Conservation (phyloP, 2,888 invertebrate genomes). For the Rhamphomyia laevipes region DNA sequence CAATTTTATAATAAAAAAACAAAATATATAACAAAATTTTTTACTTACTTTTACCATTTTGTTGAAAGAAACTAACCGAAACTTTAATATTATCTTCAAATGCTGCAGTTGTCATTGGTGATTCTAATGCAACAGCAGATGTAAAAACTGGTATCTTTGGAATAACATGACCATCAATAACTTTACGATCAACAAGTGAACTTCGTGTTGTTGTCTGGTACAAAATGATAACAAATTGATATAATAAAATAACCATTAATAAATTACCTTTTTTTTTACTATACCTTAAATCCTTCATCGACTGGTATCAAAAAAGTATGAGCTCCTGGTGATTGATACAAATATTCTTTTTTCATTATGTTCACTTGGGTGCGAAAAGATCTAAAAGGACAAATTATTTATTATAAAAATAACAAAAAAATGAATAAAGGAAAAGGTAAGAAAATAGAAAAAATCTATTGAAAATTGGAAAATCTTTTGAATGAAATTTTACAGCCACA, state of each 20-base stretch:
- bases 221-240: neutral
- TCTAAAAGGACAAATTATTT: slow-evolving; percentile 38
- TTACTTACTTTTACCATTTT: slow-evolving; percentile 60
- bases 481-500: too few species aligned
- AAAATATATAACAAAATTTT: neutral
- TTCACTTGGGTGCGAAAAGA: slow-evolving; percentile 65
- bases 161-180: slow-evolving; percentile 83
- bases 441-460: neutral
- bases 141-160: slow-evolving; percentile 79
- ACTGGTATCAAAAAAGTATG: slow-evolving; percentile 89
- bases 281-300: slow-evolving; percentile 81
- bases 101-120: slow-evolving; percentile 67
- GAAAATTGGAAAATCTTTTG: neutral
- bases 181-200: slow-evolving; percentile 67
- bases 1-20: neutral
- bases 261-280: slow-evolving; percentile 14
- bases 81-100: slow-evolving; percentile 76
- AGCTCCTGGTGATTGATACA: slow-evolving; percentile 65
- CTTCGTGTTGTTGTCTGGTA: slow-evolving; percentile 56
- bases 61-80: slow-evolving; percentile 63
- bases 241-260: neutral
- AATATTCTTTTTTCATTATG: slow-evolving; percentile 56
- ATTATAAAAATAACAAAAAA: slow-evolving; percentile 2
- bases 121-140: slow-evolving; percentile 60
- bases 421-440: neutral